Percentiles rank a stretch among this genome's conserved stretches.
phyloP scores from a whole-genome alignment of 2,797 vertebrate species.

The Premnoplex brunnescens region DNA sequence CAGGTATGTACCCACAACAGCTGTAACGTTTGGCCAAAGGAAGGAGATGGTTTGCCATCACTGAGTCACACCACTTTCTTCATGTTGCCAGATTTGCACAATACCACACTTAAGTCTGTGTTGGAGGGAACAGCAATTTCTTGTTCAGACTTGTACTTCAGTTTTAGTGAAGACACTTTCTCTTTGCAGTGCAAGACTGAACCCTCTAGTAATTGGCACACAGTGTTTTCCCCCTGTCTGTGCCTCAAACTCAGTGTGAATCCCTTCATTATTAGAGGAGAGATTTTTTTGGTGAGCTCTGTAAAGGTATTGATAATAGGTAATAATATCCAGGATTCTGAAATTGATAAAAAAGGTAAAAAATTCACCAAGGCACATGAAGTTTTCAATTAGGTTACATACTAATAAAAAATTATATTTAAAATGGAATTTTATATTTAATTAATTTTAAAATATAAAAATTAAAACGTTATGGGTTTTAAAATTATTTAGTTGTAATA shows the following conservation, averaged over 20 bases:
- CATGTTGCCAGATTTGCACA: slow-evolving; percentile 1
- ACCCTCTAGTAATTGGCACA: background rate
- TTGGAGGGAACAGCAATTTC: background rate
- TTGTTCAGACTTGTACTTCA: background rate
- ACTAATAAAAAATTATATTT: background rate
- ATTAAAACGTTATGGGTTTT: accelerated
- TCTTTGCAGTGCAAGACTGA: background rate
- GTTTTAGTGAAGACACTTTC: background rate
- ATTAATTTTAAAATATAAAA: background rate
- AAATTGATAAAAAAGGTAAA: background rate
- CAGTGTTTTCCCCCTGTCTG: background rate
- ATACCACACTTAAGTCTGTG: background rate
- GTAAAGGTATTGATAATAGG: background rate
- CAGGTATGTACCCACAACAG: background rate
- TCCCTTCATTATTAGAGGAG: background rate
- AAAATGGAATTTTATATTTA: background rate
- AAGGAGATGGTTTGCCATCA: background rate
- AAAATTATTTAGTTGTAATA: background rate
- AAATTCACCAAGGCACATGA: background rate
- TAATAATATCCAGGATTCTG: background rate
- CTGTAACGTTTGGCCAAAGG: background rate
- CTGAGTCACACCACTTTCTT: background rate
- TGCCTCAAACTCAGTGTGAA: background rate
- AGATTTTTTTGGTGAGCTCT: background rate
- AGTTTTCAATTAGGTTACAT: background rate